A percentile compares a stretch with the other conserved stretches of the same genome.
phyloP scores from a whole-genome alignment of 1,140 invertebrate species.

The Cherax quadricarinatus region DNA sequence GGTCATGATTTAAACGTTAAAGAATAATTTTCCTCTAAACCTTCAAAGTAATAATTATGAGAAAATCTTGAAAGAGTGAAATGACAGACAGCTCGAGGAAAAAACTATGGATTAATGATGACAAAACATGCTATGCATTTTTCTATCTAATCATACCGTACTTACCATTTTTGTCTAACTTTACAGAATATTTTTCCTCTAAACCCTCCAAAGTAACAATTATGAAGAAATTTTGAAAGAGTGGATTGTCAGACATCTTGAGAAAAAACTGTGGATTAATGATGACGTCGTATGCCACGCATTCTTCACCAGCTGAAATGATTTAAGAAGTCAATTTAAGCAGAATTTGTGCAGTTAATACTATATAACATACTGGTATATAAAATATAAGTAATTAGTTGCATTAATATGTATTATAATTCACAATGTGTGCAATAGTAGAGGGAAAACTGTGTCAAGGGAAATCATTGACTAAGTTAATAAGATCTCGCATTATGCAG shows the following conservation, averaged over 20 bases:
- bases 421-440: no score
- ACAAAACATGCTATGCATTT: constrained; percentile 86
- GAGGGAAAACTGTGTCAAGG: no score
- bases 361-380: no score
- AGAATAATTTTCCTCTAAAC: constrained; percentile 85
- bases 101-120: constrained; percentile 85
- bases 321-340: constrained; percentile 57
- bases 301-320: constrained; percentile 80
- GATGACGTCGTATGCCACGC: constrained; percentile 86
- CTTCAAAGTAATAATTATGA: constrained; percentile 87
- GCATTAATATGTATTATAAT: no score
- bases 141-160: constrained; percentile 69
- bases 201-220: constrained; percentile 86
- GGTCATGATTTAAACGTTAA: constrained; percentile 80
- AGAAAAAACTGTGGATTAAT: constrained; percentile 85
- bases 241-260: constrained; percentile 82
- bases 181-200: constrained; percentile 85
- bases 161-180: constrained; percentile 81
- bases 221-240: constrained; percentile 87
- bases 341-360: no score
- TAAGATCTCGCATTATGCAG: no score
- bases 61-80: constrained; percentile 85
- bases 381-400: no score
- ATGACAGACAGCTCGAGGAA: constrained; percentile 82
- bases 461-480: no score